Evolutionary conservation across 2,888 invertebrate genomes (phyloP).

Genomic region (Pantelozetes paolii): DNA sequence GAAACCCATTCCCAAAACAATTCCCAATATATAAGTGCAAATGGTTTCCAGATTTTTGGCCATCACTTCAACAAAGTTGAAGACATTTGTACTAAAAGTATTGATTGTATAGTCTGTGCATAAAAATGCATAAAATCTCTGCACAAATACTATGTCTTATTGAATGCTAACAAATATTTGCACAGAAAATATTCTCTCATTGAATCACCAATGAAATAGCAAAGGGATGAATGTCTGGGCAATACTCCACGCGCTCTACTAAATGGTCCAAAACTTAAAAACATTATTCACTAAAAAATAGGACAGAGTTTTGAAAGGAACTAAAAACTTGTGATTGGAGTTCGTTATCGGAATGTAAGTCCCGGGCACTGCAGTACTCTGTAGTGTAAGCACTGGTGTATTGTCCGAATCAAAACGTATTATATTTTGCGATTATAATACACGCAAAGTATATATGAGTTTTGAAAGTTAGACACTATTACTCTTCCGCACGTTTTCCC

Average conservation of each 20-base stretch:
- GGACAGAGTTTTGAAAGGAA: too few relatives aligned
- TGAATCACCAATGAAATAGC: background rate
- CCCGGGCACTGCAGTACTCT: background rate
- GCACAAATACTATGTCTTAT: too few relatives aligned
- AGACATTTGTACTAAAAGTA: too few relatives aligned
- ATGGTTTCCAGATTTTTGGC: too few relatives aligned
- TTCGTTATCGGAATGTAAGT: constrained; percentile 2
- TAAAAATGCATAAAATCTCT: too few relatives aligned
- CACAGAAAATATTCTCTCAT: too few relatives aligned
- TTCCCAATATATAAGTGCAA: too few relatives aligned
- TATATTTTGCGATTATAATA: too few relatives aligned
- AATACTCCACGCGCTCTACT: background rate
- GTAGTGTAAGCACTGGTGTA: background rate
- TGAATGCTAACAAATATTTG: too few relatives aligned
- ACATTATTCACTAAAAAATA: background rate
- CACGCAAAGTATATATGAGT: background rate
- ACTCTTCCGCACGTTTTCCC: constrained; percentile 4
- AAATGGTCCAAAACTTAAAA: background rate
- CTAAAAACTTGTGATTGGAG: background rate
- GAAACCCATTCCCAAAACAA: too few relatives aligned
- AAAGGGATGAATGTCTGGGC: background rate
- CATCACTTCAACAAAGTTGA: too few relatives aligned
- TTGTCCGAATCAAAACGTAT: background rate
- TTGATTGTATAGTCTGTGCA: too few relatives aligned
- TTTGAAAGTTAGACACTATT: background rate